Conservation (phyloP, 2,113 vertebrate species). For the Cyphomyrus plagiostoma region DNA sequence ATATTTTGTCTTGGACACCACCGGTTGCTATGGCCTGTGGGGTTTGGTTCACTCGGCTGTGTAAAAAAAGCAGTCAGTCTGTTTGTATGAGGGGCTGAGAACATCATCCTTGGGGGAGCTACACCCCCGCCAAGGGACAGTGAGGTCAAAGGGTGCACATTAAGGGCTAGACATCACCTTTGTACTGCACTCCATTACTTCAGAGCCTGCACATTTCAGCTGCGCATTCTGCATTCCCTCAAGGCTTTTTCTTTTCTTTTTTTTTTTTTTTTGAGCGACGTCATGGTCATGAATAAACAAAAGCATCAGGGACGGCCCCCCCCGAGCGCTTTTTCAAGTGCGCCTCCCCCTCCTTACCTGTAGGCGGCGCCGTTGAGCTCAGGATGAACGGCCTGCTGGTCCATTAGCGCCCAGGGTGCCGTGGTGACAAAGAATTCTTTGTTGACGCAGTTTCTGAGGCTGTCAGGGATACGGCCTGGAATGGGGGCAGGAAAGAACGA, state of each 20-base stretch:
- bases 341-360: conserved; percentile 65
- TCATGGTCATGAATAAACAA: not conserved
- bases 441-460: conserved; percentile 95
- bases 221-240: not conserved
- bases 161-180: not conserved
- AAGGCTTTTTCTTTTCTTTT: not conserved
- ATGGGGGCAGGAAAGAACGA: not conserved
- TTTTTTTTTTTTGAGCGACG: not conserved
- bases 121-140: not conserved
- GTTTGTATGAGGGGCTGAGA: conserved; percentile 41
- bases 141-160: not conserved
- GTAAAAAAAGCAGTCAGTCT: conserved; percentile 52
- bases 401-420: conserved; percentile 86
- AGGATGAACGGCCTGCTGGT: conserved; percentile 81
- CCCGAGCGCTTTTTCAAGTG: not conserved
- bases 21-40: conserved; percentile 54
- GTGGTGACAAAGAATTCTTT: conserved; percentile 96
- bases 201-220: not conserved
- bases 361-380: conserved; percentile 95
- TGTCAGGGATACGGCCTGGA: conserved; percentile 93
- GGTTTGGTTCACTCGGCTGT: conserved; percentile 65
- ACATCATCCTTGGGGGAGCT: conserved; percentile 23
- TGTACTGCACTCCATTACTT: not conserved
- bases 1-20: conserved; percentile 67
- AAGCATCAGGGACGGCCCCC: not conserved